phyloP scores from a whole-genome alignment of 2,888 invertebrate species.

The Pseudococcus viburni region DNA sequence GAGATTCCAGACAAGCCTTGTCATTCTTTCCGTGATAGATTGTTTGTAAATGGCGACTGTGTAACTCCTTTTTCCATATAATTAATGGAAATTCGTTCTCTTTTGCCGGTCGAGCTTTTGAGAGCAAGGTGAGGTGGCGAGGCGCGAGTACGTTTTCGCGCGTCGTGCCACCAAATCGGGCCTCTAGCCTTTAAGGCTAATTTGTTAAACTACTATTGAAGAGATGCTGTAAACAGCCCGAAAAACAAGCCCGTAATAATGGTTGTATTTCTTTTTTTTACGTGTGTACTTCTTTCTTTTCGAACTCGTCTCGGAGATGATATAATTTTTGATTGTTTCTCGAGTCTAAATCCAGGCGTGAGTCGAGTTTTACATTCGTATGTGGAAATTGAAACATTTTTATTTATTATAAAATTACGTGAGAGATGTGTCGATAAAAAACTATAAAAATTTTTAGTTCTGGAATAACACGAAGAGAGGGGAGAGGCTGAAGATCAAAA shows the following conservation, averaged over 20 bases:
- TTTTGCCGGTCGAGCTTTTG: background rate
- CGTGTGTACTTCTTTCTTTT: too few species aligned
- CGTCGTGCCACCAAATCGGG: background rate
- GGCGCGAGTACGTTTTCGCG: background rate
- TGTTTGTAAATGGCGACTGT: slow-evolving; percentile 58
- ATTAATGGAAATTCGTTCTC: slow-evolving; percentile 60
- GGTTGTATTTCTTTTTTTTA: background rate
- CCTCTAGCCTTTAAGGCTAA: background rate
- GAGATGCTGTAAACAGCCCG: background rate
- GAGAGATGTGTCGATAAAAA: too few species aligned
- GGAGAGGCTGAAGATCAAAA: too few species aligned
- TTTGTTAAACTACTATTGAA: slow-evolving; percentile 23
- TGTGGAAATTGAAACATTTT: too few species aligned
- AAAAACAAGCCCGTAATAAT: background rate
- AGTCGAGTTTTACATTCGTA: too few species aligned
- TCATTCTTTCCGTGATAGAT: slow-evolving; percentile 61
- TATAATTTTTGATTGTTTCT: too few species aligned
- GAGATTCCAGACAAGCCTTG: slow-evolving; percentile 58
- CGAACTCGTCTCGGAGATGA: too few species aligned
- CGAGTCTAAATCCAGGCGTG: too few species aligned
- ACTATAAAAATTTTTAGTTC: too few species aligned
- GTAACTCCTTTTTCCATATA: slow-evolving; percentile 57
- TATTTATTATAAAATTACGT: too few species aligned
- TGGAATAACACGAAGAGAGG: too few species aligned
- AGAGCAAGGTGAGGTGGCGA: background rate